phyloP scores from a whole-genome alignment of 2,888 invertebrate genomes.

The Zhuqinia jingwanae region DNA sequence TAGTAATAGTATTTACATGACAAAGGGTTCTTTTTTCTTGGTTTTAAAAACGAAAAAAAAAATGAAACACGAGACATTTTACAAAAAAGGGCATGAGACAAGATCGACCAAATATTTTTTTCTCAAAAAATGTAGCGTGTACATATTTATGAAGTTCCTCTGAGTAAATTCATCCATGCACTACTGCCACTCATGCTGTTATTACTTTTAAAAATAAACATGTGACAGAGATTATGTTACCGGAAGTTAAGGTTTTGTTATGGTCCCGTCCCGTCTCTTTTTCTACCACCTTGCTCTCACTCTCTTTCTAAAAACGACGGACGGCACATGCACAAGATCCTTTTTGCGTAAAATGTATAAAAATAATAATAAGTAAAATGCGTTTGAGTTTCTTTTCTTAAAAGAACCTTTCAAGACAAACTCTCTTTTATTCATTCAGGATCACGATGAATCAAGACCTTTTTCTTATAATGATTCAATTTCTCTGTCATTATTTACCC shows the following conservation, averaged over 20 bases:
- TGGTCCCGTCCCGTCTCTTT: conserved; percentile 49
- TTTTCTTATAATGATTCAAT: conserved; percentile 37
- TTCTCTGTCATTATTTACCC: conserved; percentile 12
- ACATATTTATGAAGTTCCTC: not conserved
- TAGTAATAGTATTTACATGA: conserved; percentile 21
- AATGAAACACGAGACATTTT: conserved; percentile 30
- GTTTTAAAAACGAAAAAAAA: conserved; percentile 8
- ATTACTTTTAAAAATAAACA: too few relatives aligned
- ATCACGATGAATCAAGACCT: conserved; percentile 33
- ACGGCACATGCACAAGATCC: conserved; percentile 21
- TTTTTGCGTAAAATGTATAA: not conserved
- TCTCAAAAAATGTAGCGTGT: not conserved
- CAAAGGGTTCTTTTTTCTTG: conserved; percentile 10
- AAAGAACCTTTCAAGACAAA: conserved; percentile 31
- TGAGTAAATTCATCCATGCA: not conserved
- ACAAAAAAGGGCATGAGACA: conserved; percentile 35
- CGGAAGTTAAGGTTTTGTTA: conserved; percentile 72
- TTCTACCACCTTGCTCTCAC: conserved; percentile 41
- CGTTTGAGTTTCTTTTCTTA: conserved; percentile 6
- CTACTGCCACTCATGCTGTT: too few relatives aligned
- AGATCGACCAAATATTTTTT: not conserved
- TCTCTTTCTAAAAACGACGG: not conserved
- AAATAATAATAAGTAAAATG: too few relatives aligned
- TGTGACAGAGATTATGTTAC: conserved; percentile 67
- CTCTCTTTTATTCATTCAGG: not conserved